These are phyloP conservation scores for Furcifer pardalis DNA, from an alignment of 2,797 vertebrate genomes.

Conservation along the genomic window DNA sequence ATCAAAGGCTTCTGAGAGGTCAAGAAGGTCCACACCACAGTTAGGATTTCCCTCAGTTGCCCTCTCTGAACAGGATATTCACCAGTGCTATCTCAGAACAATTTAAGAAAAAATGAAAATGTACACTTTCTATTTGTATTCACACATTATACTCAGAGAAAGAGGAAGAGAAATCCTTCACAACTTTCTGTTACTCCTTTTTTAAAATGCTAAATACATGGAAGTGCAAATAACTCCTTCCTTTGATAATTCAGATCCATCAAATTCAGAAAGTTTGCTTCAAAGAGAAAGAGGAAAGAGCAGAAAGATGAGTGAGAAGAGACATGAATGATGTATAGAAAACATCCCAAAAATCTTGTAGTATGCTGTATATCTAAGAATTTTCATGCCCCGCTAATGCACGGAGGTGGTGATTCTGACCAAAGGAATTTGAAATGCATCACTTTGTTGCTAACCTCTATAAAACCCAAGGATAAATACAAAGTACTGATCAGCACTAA, in stretches of 20 bases:
- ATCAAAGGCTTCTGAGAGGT: too few relatives aligned
- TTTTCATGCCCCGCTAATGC: slow-evolving; percentile 54
- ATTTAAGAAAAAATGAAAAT: background rate
- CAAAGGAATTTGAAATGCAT: slow-evolving; percentile 54
- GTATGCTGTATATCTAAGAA: slow-evolving; percentile 22
- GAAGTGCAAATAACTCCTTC: slow-evolving; percentile 37
- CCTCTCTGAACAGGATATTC: too few relatives aligned
- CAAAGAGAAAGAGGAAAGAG: slow-evolving; percentile 46
- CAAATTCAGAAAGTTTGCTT: slow-evolving; percentile 41
- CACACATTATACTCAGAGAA: background rate
- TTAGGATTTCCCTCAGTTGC: too few relatives aligned
- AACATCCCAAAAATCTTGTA: slow-evolving; percentile 9
- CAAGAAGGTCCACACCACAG: too few relatives aligned
- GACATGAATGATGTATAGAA: slow-evolving; percentile 27
- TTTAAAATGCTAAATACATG: slow-evolving; percentile 37
- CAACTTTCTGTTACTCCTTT: background rate
- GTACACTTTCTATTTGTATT: background rate
- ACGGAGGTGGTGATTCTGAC: slow-evolving; percentile 57
- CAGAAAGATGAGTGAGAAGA: too few relatives aligned
- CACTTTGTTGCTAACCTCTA: slow-evolving; percentile 53
- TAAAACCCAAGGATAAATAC: slow-evolving; percentile 57
- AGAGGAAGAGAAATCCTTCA: slow-evolving; percentile 31
- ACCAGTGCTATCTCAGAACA: too few relatives aligned
- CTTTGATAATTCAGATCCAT: slow-evolving; percentile 14
- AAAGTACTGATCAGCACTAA: slow-evolving; percentile 58